Evolutionary conservation across 2,797 vertebrate species (phyloP), one percentile per base, ranked within the genome.

Genomic region (Morus bassanus): DNA sequence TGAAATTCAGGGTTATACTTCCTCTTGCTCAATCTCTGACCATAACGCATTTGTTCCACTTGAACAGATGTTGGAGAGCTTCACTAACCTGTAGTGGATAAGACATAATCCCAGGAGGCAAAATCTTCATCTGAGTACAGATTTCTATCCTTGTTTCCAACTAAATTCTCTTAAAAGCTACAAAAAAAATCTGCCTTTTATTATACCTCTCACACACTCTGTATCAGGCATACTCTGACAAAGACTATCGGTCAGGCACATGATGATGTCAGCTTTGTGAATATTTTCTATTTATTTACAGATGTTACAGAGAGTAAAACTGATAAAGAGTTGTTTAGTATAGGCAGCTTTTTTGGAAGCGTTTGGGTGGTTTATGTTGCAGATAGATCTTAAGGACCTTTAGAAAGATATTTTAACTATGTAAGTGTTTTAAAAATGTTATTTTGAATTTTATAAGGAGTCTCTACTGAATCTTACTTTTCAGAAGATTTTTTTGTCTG

Each of bases 61-160:
- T 63, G 14, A 48, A 68, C 2, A 69, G 2, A 4, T 8, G 1
- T 2, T 48, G 18, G 7, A 56, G 18, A 70, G 0, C 4, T 84
- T 86, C 48, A 56, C 2, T 19, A 81, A 6, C 4, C 3, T 37
- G 7, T 35, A 28, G 3, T 24, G 13, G 5, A 5, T 43, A 70
- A 85, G 1, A 30, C 0, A 0, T 6, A 53, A 28, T 30, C 5
- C 68, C 67, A 45, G 4, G 11, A 61, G 64, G 2, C 24, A 0
- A 69, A 69, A 33, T 73, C 24, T 61, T 61, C 22, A 25, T 35
- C 9, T n/a, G 12, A 37, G 3, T 35, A 23, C 5, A 21, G 43
- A 64, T 75, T 81, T 87, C 8, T 45, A 12, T 17, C 4, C 3
- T 39, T 37, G 4, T 31, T 79, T 94, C 31, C 12, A 86, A 61